Conservation (phyloP, 2,797 vertebrate genomes). For the Petrocephalus sullivani region DNA sequence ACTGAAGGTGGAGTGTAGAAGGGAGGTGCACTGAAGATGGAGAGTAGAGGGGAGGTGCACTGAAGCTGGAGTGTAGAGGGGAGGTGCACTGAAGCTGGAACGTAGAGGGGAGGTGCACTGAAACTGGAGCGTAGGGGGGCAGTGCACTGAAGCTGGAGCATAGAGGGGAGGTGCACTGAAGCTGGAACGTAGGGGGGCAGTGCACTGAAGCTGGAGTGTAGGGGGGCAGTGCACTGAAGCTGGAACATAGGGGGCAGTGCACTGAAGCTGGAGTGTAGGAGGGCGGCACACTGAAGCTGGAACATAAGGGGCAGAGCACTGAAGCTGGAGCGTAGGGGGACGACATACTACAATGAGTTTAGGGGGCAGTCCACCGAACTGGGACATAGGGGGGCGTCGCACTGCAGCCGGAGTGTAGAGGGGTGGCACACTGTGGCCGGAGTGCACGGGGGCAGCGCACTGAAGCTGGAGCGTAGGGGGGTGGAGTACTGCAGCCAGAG, state of each 20-base stretch:
- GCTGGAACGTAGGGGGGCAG: conserved; percentile 39
- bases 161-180: not conserved
- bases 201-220: not conserved
- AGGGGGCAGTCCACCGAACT: not conserved
- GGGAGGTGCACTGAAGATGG: not conserved
- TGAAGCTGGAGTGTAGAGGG: not conserved
- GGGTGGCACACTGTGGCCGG: not conserved
- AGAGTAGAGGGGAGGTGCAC: not conserved
- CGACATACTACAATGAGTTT: too few species aligned
- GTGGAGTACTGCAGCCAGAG: not conserved
- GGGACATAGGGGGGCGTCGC: not conserved
- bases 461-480: not conserved
- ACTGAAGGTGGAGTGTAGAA: too few species aligned
- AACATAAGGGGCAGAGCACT: not conserved
- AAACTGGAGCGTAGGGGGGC: not conserved
- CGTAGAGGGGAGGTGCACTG: too few species aligned
- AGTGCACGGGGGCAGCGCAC: not conserved
- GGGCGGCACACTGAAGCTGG: not conserved
- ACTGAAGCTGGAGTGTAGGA: not conserved
- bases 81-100: not conserved
- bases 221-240: not conserved
- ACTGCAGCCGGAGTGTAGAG: not conserved
- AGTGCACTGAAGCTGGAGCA: not conserved
- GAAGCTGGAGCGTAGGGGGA: not conserved
- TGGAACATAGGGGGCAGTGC: not conserved